Percentiles rank a stretch among this genome's conserved stretches.
Conservation (phyloP, 2,113 vertebrate species). For the Recurvirostra avosetta region DNA sequence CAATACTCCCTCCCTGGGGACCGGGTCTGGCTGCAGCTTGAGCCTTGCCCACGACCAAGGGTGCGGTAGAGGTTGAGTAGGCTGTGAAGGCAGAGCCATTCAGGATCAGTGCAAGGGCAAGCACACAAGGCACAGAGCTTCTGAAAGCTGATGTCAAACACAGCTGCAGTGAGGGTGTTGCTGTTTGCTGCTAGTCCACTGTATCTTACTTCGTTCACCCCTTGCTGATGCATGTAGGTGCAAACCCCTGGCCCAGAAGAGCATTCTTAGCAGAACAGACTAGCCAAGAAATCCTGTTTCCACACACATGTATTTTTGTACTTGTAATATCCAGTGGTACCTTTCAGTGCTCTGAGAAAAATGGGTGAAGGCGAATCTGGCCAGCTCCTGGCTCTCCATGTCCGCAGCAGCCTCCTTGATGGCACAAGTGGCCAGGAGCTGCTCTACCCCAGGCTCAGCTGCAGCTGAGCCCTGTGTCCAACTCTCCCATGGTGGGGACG, state of each 20-base stretch:
- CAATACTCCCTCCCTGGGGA: neutral
- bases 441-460: constrained; percentile 16
- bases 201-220: neutral
- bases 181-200: neutral
- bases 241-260: neutral
- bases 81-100: neutral
- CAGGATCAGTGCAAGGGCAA: neutral
- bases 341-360: neutral
- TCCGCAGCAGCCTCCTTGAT: neutral
- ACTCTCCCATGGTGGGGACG: neutral
- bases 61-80: neutral
- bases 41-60: neutral
- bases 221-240: neutral
- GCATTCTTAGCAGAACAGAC: neutral
- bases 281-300: neutral
- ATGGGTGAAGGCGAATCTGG: neutral
- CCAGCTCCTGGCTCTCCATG: neutral
- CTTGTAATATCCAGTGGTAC: neutral
- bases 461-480: neutral
- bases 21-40: neutral
- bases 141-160: neutral
- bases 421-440: neutral
- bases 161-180: neutral
- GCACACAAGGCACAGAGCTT: neutral
- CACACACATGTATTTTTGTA: rapidly evolving